phyloP scores from a whole-genome alignment of 2,888 invertebrate genomes.

The Bembecia ichneumoniformis region DNA sequence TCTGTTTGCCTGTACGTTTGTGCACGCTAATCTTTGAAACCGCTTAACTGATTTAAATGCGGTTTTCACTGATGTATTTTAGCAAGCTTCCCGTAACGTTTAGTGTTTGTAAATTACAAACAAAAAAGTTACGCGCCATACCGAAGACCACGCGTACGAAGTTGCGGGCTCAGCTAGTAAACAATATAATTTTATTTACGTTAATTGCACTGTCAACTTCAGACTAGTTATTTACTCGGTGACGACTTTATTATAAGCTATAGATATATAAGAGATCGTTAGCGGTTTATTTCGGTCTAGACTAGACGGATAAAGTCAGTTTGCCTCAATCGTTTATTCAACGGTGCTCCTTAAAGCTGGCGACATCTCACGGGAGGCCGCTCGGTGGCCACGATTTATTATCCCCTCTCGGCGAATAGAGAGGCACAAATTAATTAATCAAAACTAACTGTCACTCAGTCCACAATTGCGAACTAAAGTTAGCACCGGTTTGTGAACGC shows the following conservation, averaged over 20 bases:
- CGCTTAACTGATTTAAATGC: no score
- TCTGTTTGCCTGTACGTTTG: no score
- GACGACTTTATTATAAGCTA: conserved; percentile 64
- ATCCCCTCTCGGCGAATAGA: conserved; percentile 50
- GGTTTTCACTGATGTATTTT: no score
- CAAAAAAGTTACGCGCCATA: no score
- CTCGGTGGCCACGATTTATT: conserved; percentile 60
- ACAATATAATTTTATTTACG: no score
- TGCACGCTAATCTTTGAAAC: no score
- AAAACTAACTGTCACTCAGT: conserved; percentile 64
- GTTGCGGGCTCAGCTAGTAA: no score
- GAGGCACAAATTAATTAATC: conserved; percentile 66
- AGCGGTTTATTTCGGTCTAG: conserved; percentile 60
- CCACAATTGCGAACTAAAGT: conserved; percentile 55
- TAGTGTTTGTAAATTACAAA: no score
- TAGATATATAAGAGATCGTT: conserved; percentile 53
- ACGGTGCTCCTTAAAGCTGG: conserved; percentile 40
- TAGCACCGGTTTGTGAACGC: conserved; percentile 32
- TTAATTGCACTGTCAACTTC: no score
- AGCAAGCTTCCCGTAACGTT: no score
- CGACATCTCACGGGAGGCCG: conserved; percentile 68
- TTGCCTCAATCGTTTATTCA: conserved; percentile 66
- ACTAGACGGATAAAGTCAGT: conserved; percentile 53
- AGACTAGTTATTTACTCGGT: conserved; percentile 9
- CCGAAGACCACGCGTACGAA: no score